Base-by-base conservation (phyloP, 2,888 invertebrate species). In the Agrochola circellaris region DNA sequence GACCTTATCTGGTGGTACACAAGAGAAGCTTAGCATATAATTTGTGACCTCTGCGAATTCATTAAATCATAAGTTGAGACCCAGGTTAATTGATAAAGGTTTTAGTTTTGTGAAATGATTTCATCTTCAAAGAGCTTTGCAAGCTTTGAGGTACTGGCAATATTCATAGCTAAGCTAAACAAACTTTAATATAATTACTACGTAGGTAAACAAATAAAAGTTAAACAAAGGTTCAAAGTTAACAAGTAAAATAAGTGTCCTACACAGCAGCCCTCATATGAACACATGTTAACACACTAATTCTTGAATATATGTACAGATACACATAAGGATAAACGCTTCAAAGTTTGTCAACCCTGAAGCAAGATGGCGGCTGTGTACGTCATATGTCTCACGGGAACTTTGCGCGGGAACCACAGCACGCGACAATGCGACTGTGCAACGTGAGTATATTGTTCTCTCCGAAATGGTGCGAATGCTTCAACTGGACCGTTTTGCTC, bases 391-490 rank as follows among this genome's bases (percentile, higher is more conserved):
- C 87, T 86, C 90, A 87, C 85, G 91, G 88, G 83, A 86, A 86
- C 69, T 51, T 81, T 85, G 83, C 89, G 87, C 87, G 85, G 84
- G 87, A 82, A 82, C 71, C 51, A 45, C 73, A 42, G 88, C 89
- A 89, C 88, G 68, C 72, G 78, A 89, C 91, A 91, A 89, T 89
- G 87, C 83, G 81, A 60, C 75, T 88, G 89, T 87, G 91, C 89
- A 89, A 91, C 86, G 81, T 61, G 45, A 56, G 72, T 81, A 84
- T 85, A 92, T 92, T 92, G 92, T 92, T 91, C 86, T 79, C 66
- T 17, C 30, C 78, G 65, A 86, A 88, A 89, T 86, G 87, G 85
- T 89, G 88, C 90, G 90, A 90, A 89, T 73, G 51, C 79, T 66
- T 73, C 66, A 70, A 73, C 71, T 72, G 73, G 65, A 61, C 67